A percentile compares a stretch with the other conserved stretches of the same genome.
phyloP scores from a whole-genome alignment of 2,113 vertebrate genomes.

The Nannospalax galili region DNA sequence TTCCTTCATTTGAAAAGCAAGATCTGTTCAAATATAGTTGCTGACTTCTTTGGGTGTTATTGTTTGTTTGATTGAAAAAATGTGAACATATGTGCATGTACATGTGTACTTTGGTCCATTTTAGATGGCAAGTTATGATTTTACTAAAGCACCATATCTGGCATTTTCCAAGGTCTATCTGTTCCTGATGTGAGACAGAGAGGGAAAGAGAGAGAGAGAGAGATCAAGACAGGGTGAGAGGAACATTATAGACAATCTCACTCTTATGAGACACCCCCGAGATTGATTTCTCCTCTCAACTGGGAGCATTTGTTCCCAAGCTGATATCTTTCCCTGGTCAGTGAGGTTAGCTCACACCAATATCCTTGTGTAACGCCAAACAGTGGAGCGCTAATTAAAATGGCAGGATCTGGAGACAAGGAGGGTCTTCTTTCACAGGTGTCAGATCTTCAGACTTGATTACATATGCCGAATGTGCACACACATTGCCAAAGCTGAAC shows the following conservation, averaged over 20 bases:
- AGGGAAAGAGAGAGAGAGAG: neutral
- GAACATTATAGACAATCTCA: neutral
- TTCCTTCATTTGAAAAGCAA: conserved; percentile 79
- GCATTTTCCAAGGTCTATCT: neutral
- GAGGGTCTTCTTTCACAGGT: neutral
- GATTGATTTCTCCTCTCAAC: conserved; percentile 32
- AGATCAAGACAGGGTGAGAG: neutral
- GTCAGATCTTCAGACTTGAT: neutral
- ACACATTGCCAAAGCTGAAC: neutral
- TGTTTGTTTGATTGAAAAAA: conserved; percentile 23
- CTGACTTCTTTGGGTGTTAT: conserved; percentile 34
- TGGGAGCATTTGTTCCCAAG: conserved; percentile 10
- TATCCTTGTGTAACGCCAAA: neutral
- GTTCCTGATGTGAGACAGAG: neutral
- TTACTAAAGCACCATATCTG: neutral
- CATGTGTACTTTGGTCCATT: neutral
- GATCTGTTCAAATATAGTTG: conserved; percentile 69
- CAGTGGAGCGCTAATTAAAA: conserved; percentile 31
- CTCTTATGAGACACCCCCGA: neutral
- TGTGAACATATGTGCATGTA: neutral
- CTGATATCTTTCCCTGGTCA: neutral
- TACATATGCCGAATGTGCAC: neutral
- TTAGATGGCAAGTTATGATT: conserved; percentile 34
- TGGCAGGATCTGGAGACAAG: neutral
- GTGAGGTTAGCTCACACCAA: conserved; percentile 41